phyloP scores from a whole-genome alignment of 2,888 invertebrate species.

The Agonopterix arenella region DNA sequence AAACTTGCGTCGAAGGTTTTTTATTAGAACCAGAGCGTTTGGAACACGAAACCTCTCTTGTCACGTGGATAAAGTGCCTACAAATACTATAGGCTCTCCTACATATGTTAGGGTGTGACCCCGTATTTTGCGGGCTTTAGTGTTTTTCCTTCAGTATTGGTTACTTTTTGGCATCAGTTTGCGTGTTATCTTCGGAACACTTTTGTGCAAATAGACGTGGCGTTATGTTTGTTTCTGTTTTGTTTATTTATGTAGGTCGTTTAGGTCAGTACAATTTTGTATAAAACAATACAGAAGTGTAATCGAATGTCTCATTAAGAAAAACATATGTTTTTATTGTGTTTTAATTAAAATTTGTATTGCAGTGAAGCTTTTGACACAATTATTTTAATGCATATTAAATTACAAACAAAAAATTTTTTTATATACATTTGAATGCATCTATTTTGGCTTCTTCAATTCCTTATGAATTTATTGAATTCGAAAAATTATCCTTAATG shows the following conservation, averaged over 20 bases:
- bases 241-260: no score
- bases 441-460: no score
- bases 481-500: background rate
- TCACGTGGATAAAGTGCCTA: constrained; percentile 5
- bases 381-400: no score
- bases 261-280: background rate
- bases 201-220: no score
- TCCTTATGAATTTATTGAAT: background rate
- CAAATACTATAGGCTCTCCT: constrained; percentile 6
- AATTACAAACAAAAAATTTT: no score
- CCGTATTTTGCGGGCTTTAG: constrained; percentile 6
- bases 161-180: background rate
- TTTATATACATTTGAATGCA: no score
- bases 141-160: background rate
- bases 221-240: no score
- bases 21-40: constrained; percentile 23
- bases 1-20: constrained; percentile 48
- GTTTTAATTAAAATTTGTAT: no score
- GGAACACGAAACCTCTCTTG: constrained; percentile 10
- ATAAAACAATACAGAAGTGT: background rate
- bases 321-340: no score
- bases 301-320: background rate
- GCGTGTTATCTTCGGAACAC: background rate
- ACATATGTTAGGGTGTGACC: constrained; percentile 3
- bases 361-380: no score